phyloP scores from a whole-genome alignment of 2,113 vertebrate species.

The Henicopernis longicauda region DNA sequence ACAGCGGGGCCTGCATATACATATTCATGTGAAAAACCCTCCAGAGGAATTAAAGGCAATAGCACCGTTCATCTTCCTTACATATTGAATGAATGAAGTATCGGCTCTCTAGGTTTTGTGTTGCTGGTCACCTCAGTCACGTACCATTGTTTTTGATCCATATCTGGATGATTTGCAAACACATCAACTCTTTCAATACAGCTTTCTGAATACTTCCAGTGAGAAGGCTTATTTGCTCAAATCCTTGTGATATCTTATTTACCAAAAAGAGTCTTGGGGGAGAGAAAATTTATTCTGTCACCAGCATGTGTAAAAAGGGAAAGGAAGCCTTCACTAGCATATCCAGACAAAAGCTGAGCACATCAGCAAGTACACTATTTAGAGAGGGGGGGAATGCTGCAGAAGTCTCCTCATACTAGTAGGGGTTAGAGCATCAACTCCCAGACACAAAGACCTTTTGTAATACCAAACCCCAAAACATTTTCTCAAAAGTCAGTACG shows the following conservation, averaged over 20 bases:
- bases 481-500: not conserved
- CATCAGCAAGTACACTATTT: not conserved
- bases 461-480: slow-evolving; percentile 25
- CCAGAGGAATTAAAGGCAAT: slow-evolving; percentile 28
- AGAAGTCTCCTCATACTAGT: not conserved
- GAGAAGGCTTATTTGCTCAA: not conserved
- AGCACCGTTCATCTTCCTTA: slow-evolving; percentile 4
- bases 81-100: not conserved
- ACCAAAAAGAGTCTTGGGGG: not conserved
- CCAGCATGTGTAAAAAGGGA: not conserved
- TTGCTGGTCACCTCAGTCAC: not conserved
- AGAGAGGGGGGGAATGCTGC: not conserved
- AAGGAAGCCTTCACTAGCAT: not conserved
- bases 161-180: not conserved
- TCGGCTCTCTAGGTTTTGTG: not conserved
- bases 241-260: not conserved
- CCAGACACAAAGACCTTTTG: not conserved
- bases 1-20: slow-evolving; percentile 1
- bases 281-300: not conserved
- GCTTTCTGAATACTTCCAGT: not conserved
- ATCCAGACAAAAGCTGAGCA: not conserved
- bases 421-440: not conserved
- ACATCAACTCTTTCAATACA: not conserved
- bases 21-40: slow-evolving; percentile 20
- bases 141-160: not conserved